phyloP scores from a whole-genome alignment of 2,888 invertebrate genomes.

The Oegoconia quadripuncta region DNA sequence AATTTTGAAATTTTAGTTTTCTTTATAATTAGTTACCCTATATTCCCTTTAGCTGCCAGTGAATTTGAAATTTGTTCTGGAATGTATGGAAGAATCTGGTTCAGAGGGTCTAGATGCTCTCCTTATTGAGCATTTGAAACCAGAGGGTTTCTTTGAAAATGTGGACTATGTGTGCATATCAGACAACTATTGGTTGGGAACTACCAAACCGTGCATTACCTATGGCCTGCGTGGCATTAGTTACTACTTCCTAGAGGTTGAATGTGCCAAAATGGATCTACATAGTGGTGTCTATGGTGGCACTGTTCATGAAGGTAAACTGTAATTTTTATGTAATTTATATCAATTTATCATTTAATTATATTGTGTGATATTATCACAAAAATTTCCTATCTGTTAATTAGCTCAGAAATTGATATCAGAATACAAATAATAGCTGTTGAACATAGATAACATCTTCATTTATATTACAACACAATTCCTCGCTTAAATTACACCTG shows the following conservation, averaged over 20 bases:
- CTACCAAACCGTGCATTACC: slow-evolving; percentile 97
- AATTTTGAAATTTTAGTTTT: not conserved
- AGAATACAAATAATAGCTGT: no score
- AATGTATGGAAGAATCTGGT: slow-evolving; percentile 99
- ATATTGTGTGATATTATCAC: no score
- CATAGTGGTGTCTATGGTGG: slow-evolving; percentile 98
- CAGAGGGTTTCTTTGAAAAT: slow-evolving; percentile 87
- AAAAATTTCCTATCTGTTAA: no score
- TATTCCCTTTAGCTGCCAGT: slow-evolving; percentile 79
- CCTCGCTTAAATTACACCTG: no score
- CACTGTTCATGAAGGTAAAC: slow-evolving; percentile 85
- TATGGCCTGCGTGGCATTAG: slow-evolving; percentile 96
- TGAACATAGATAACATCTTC: no score
- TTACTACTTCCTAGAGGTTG: slow-evolving; percentile 93
- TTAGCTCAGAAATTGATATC: no score
- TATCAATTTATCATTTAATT: no score
- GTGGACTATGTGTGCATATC: slow-evolving; percentile 98
- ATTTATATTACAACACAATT: no score
- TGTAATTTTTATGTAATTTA: not conserved
- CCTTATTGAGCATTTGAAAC: slow-evolving; percentile 75
- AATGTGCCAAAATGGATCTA: slow-evolving; percentile 94
- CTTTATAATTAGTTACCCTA: not conserved
- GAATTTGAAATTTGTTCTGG: slow-evolving; percentile 93
- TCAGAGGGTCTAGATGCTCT: slow-evolving; percentile 96
- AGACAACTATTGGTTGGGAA: slow-evolving; percentile 99